Percentiles rank a stretch among this genome's conserved stretches.
Conservation (phyloP, 2,113 vertebrate species). For the Clarias batrachus region DNA sequence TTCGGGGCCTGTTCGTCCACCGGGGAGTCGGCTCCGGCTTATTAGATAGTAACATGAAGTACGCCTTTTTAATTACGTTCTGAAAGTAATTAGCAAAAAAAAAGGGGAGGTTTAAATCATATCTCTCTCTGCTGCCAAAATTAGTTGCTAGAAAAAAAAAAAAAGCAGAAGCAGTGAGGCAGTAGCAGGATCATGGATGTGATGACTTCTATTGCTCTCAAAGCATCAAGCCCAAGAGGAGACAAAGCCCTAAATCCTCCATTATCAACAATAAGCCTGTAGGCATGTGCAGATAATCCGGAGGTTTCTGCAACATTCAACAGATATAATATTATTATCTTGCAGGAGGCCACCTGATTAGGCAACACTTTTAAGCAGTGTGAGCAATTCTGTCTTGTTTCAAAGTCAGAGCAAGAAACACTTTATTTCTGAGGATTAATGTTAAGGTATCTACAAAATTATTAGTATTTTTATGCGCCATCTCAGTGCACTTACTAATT, state of each 20-base stretch:
- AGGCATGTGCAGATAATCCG: conserved; percentile 4
- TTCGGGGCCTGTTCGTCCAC: conserved; percentile 55
- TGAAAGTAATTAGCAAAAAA: conserved; percentile 70
- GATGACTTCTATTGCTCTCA: conserved; percentile 12
- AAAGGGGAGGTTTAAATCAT: conserved; percentile 63
- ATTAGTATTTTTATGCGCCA: not conserved
- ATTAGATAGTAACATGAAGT: conserved; percentile 64
- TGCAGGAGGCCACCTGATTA: conserved; percentile 9
- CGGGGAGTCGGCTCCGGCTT: conserved; percentile 57
- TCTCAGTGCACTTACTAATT: too few species aligned
- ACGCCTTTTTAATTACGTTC: conserved; percentile 69
- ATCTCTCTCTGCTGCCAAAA: conserved; percentile 64
- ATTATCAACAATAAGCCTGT: not conserved
- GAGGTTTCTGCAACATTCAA: conserved; percentile 15
- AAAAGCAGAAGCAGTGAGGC: conserved; percentile 18
- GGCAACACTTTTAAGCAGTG: not conserved
- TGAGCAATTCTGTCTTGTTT: not conserved
- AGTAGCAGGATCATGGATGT: conserved; percentile 8
- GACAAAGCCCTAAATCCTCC: conserved; percentile 25
- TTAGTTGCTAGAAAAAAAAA: conserved; percentile 56
- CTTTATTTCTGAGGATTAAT: not conserved
- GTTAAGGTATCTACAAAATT: not conserved
- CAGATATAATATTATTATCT: conserved; percentile 21
- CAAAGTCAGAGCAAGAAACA: not conserved
- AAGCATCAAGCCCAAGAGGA: not conserved